A percentile compares a stretch with the other conserved stretches of the same genome.
These are phyloP conservation scores for Deilephila porcellus DNA, from an alignment of 2,888 invertebrate genomes.

Conservation along the genomic window DNA sequence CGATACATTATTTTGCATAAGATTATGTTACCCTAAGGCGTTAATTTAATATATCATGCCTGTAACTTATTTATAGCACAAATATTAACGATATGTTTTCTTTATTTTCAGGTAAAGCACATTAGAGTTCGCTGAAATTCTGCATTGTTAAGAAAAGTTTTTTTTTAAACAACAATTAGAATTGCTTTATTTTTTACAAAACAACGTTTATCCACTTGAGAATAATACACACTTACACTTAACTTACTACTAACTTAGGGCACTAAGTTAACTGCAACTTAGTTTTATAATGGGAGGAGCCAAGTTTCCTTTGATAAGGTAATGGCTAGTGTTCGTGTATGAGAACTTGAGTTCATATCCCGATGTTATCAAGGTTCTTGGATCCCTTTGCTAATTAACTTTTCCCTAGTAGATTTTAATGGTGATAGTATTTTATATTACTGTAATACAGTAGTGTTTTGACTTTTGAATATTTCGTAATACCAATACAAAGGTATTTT, in stretches of 20 bases:
- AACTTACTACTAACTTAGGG: neutral
- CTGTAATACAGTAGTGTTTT: no score
- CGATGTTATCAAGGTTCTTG: neutral
- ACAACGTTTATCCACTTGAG: neutral
- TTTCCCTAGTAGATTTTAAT: no score
- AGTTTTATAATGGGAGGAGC: neutral
- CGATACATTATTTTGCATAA: no score
- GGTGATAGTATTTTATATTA: no score
- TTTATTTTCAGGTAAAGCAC: slow-evolving; percentile 12
- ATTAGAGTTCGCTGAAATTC: neutral
- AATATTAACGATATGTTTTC: neutral
- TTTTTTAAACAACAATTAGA: neutral
- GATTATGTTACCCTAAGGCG: no score
- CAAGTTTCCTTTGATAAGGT: neutral
- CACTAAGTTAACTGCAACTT: neutral
- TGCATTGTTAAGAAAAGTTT: neutral
- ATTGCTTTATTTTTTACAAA: neutral
- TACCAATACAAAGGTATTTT: no score
- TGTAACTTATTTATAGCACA: neutral
- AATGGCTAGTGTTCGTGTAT: neutral
- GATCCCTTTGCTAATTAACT: no score
- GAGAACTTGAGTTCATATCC: neutral
- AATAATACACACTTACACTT: neutral
- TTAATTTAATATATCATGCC: no score
- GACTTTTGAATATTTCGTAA: no score